Evolutionary conservation across 2,113 vertebrate species (phyloP), one percentile per base, ranked within the genome.

Genomic region (Apodemus sylvaticus): DNA sequence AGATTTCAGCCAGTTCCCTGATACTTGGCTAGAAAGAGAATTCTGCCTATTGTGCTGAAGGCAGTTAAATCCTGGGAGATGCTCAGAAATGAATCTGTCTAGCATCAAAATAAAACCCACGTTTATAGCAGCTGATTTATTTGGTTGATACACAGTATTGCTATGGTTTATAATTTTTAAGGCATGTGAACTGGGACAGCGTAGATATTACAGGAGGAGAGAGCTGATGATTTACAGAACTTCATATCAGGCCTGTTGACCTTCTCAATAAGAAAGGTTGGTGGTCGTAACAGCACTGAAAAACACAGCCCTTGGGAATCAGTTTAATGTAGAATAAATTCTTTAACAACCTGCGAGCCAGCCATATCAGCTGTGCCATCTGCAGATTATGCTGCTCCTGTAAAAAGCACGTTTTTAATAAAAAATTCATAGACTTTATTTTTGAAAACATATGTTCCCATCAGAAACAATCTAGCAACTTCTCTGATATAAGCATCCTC

Each of bases 271-370:
- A 98, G 97, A 98, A 98, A 98, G 97, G 97, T 97, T 98, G 98
- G 97, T 97, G 96, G 86, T 94, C 97, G 53, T 97, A 98, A 97
- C 77, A 83, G 97, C 91, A 79, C 87, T 98, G 98, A 98, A 98
- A 98, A 98, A 98, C 98, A 97, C 97, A 98, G 98, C 98, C 98
- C 98, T 95, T 7, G 93, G 98, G 98, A 98, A 95, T 98, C 95
- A 97, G 98, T 98, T 98, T 98, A 98, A 98, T 98, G 98, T 98
- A 97, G 98, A 98, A 98, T 98, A 98, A 99, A 98, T 97, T 98
- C 97, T 98, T 98, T 97, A 98, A 98, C 98, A 98, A 97, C 96
- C 94, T 98, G 78, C 89, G 97, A 98, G 98, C 98, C 95, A 97
- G 97, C 94, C 90, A 20, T 97, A 98, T 98, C 97, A 98, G 97